Base-by-base conservation (phyloP, 2,113 vertebrate species). In the Daboia siamensis region DNA sequence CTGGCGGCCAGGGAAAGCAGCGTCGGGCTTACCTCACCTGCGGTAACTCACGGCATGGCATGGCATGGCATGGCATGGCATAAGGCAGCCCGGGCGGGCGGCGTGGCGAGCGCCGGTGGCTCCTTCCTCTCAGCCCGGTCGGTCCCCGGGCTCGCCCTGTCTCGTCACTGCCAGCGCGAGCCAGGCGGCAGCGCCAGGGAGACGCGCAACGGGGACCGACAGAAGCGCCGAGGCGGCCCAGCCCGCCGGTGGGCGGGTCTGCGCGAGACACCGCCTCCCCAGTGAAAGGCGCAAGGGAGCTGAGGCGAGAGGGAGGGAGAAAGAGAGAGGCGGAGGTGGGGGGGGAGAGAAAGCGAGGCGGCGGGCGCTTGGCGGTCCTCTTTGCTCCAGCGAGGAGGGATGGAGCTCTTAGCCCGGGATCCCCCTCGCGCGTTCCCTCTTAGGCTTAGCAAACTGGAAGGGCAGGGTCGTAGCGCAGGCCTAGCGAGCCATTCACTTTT, bases 11-110 rank as follows among this genome's bases (percentile, higher is more conserved):
- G 12, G 46, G 24, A 74, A 8, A 55, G 94, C 90, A 23, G 86
- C 13, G 61, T 52, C 54, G 33, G 17, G 54, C 61, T 84, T 55
- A 89, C 91, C 93, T 93, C 85, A 94, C 1, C 86, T 29, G 91
- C 93, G 12, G 85, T 61, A 56, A 89, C 94, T 94, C 92, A 92
- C 92, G 92, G 93, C 93, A 89, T 89, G 84, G 94, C 94, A 91
- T 69, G n/a, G n/a, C n/a, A n/a, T n/a, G n/a, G n/a, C n/a, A 39
- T 2, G 92, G 93, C 93, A 92, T 90, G 54, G 90, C 94, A 85
- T 7, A n/a, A 46, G 17, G 33, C 92, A 24, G 69, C 93, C 44
- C 87, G 44, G 85, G n/a, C 20, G 80, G 10, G 52, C 4, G 39
- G 51, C 59, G 26, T 11, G 29, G 11, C 69, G 8, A 69, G 3